Evolutionary conservation across 2,888 invertebrate genomes (phyloP), one percentile per base, ranked within the genome.

Genomic region (Lepidonotus clava): DNA sequence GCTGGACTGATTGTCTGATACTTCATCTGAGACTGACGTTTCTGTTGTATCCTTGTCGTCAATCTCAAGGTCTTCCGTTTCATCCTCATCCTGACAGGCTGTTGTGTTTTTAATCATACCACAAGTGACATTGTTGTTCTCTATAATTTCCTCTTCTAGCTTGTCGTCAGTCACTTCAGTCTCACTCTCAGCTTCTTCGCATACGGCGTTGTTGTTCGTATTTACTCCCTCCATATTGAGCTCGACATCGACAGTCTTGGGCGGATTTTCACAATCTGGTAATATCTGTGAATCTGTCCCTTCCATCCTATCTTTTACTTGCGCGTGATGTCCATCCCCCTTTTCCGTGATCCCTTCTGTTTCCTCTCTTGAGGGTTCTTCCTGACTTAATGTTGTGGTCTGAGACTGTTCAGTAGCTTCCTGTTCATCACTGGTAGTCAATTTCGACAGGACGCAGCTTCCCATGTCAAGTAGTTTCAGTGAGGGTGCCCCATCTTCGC

Each of bases 381-480:
- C 53, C 21, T 53, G 21, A 53, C 53, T 53, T 18, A n/a, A n/a
- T 8, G n/a, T 11, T 53, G 18, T 11, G 11, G 53, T 24, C 53
- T 53, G 53, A n/a, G 53, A 11, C 53, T 53, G 21, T n/a, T 18
- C n/a, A 53, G 18, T 11, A 4, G 4, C 1, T 18, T 18, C 53
- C 53, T 53, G 53, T 61, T 4, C 14, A 24, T 61, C n/a, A n/a
- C 11, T 5, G 11, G 24, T 5, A 6, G 24, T 34, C 21, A 71
- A 21, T 18, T 5, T 71, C 21, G 71, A 1, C 18, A 71, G 36
- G 18, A 71, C 71, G 21, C 36, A 34, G 5, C 24, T 80, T 36
- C 46, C 85, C 66, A 66, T 56, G 40, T 85, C 85, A 18, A 66
- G 18, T 5, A 85, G 40, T 28, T 21, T 46, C 6, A 61, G 21